These are phyloP conservation scores for Etheostoma perlongum DNA, from an alignment of 2,797 vertebrate genomes.

Conservation along the genomic window DNA sequence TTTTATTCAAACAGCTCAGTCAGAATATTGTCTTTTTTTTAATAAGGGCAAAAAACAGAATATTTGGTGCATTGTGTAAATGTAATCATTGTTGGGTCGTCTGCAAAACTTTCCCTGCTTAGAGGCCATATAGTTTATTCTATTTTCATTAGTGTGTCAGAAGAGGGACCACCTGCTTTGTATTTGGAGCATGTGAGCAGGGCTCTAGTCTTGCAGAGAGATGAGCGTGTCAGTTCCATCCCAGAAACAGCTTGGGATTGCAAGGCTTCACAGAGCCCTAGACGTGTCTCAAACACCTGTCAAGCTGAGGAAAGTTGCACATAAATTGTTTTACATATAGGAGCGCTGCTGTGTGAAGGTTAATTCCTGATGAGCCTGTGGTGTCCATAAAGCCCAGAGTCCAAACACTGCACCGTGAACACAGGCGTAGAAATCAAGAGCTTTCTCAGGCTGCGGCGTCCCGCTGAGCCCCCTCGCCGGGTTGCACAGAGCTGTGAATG, in stretches of 20 bases:
- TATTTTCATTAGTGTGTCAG: slow-evolving; percentile 62
- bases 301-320: slow-evolving; percentile 73
- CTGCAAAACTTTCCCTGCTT: slow-evolving; percentile 36
- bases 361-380: slow-evolving; percentile 69
- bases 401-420: slow-evolving; percentile 63
- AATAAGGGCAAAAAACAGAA: no score
- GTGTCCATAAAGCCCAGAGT: slow-evolving; percentile 48
- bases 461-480: slow-evolving; percentile 50
- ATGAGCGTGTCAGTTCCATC: slow-evolving; percentile 69
- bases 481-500: slow-evolving; percentile 60
- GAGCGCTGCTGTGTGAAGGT: slow-evolving; percentile 70
- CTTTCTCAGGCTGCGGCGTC: slow-evolving; percentile 57
- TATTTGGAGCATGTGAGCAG: slow-evolving; percentile 57
- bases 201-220: slow-evolving; percentile 56
- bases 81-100: slow-evolving; percentile 16
- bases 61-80: no score
- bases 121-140: slow-evolving; percentile 57
- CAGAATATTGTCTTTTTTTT: no score
- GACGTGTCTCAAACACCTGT: slow-evolving; percentile 66
- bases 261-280: slow-evolving; percentile 58
- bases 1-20: no score
- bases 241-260: slow-evolving; percentile 74
- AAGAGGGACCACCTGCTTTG: slow-evolving; percentile 74
- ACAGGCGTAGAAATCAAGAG: slow-evolving; percentile 63
- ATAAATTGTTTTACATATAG: slow-evolving; percentile 79